These are phyloP conservation scores for Aldrovandia affinis DNA, from an alignment of 2,797 vertebrate genomes.

Conservation along the genomic window DNA sequence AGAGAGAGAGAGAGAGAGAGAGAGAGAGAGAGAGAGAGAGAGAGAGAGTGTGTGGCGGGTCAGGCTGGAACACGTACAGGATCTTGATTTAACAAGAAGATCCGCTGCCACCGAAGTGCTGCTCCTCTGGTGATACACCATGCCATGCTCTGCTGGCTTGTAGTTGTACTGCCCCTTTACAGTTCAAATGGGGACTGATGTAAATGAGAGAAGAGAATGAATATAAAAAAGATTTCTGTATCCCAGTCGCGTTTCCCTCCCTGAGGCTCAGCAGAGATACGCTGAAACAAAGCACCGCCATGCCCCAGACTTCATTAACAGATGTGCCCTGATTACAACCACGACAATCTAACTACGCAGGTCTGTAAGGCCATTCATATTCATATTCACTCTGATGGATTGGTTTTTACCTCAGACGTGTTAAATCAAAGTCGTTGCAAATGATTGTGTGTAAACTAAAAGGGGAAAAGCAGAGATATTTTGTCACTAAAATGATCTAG, in stretches of 20 bases:
- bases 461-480: neutral
- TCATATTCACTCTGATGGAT: neutral
- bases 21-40: neutral
- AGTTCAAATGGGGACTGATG: neutral
- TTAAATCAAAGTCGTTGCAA: conserved; percentile 5
- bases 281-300: neutral
- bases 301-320: neutral
- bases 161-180: neutral
- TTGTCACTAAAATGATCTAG: neutral
- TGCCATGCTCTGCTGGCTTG: neutral
- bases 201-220: neutral
- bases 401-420: neutral
- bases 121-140: neutral
- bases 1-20: neutral
- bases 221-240: neutral
- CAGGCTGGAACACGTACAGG: neutral
- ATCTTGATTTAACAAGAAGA: neutral
- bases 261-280: neutral
- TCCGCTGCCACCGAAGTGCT: neutral
- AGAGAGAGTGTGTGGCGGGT: neutral
- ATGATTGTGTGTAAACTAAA: neutral
- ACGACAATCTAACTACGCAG: neutral
- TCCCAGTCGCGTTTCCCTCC: neutral
- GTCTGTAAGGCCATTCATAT: neutral
- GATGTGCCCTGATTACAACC: neutral